Evolutionary conservation across 2,797 vertebrate genomes (phyloP).

Genomic region (Tauraco hartlaubi): DNA sequence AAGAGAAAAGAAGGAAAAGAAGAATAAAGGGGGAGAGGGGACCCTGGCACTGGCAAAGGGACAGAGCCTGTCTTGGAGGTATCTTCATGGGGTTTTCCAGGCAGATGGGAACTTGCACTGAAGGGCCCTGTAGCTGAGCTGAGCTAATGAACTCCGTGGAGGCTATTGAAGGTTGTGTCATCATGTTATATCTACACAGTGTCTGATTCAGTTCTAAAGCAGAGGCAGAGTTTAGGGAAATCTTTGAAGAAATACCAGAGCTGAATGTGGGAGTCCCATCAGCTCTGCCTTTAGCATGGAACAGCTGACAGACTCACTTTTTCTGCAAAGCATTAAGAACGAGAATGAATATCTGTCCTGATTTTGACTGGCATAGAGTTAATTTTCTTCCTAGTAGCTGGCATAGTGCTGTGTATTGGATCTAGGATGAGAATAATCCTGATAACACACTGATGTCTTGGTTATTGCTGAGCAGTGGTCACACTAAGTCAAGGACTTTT

Average conservation of each 20-base stretch:
- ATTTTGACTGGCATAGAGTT: too few relatives aligned
- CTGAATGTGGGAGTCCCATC: background rate
- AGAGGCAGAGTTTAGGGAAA: background rate
- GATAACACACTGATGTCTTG: too few relatives aligned
- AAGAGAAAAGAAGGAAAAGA: background rate
- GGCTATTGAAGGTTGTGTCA: background rate
- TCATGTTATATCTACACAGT: fast-evolving
- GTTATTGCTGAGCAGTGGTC: too few relatives aligned
- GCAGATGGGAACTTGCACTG: background rate
- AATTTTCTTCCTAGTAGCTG: too few relatives aligned
- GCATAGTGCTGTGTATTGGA: too few relatives aligned
- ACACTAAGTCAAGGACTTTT: too few relatives aligned
- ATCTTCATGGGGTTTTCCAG: background rate
- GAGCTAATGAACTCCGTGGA: background rate
- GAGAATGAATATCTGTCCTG: background rate
- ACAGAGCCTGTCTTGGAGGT: background rate
- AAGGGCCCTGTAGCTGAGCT: background rate
- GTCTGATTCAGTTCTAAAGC: background rate
- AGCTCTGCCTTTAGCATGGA: background rate
- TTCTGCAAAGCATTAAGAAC: background rate
- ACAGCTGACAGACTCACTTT: background rate
- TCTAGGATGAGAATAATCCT: too few relatives aligned
- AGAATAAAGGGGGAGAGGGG: background rate
- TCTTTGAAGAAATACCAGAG: background rate
- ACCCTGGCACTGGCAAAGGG: background rate